A percentile compares a stretch with the other conserved stretches of the same genome.
Conservation (phyloP, 2,888 invertebrate genomes). For the Drosophila pegasa region DNA sequence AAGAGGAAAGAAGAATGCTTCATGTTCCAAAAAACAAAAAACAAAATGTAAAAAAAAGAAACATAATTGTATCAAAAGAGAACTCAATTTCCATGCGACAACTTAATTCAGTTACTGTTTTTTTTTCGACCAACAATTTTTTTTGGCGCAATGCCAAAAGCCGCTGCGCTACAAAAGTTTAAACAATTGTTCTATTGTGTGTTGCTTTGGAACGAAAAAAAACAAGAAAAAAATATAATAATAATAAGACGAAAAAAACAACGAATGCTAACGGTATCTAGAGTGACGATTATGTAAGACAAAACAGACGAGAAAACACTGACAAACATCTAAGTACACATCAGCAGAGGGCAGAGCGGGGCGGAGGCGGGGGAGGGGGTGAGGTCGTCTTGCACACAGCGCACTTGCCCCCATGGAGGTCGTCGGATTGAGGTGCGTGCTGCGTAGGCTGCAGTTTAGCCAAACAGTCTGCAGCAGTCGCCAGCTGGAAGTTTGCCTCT, state of each 20-base stretch:
- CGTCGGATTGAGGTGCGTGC: conserved; percentile 67
- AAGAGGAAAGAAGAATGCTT: conserved; percentile 7
- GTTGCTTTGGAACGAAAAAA: conserved; percentile 65
- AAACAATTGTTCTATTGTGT: conserved; percentile 80
- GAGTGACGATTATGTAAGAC: conserved; percentile 81
- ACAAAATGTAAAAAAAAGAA: neutral
- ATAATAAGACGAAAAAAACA: neutral
- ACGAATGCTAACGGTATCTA: conserved; percentile 68
- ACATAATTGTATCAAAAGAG: conserved; percentile 37
- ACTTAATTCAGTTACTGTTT: conserved; percentile 28
- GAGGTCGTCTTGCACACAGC: neutral
- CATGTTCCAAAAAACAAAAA: neutral
- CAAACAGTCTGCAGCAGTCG: conserved; percentile 34
- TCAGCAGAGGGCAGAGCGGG: neutral
- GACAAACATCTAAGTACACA: conserved; percentile 77
- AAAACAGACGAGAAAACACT: conserved; percentile 55
- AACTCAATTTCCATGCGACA: conserved; percentile 39
- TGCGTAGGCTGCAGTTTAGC: conserved; percentile 62
- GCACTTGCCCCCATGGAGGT: conserved; percentile 67
- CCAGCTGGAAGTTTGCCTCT: conserved; percentile 16
- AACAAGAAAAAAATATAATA: conserved; percentile 25
- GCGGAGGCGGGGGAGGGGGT: neutral
- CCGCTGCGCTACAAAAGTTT: conserved; percentile 60
- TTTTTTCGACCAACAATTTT: conserved; percentile 5
- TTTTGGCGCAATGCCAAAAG: conserved; percentile 72